A percentile compares a stretch with the other conserved stretches of the same genome.
Conservation (phyloP, 2,888 invertebrate genomes). For the Drosophila prolongata region DNA sequence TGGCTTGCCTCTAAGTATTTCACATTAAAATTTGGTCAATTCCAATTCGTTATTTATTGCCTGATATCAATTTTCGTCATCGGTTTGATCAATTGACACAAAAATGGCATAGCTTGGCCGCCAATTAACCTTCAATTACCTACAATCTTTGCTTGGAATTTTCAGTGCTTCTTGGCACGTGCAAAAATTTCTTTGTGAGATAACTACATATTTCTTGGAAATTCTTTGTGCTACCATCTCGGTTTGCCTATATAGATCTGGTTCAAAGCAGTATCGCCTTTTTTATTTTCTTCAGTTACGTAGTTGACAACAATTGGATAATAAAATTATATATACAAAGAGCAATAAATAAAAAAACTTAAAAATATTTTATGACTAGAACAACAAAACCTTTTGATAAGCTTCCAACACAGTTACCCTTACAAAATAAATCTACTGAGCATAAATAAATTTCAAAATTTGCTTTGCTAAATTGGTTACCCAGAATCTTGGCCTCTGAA, state of each 20-base stretch:
- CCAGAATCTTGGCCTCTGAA: neutral
- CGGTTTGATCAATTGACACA: slow-evolving; percentile 36
- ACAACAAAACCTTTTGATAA: neutral
- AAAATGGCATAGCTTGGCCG: slow-evolving; percentile 29
- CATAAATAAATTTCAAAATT: slow-evolving; percentile 10
- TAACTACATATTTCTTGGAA: slow-evolving; percentile 6
- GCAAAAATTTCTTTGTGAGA: slow-evolving; percentile 23
- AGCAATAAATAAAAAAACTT: neutral
- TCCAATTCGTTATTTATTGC: slow-evolving; percentile 24
- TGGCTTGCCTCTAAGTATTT: slow-evolving; percentile 17
- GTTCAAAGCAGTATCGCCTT: neutral
- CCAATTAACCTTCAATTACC: slow-evolving; percentile 57
- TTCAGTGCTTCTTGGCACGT: slow-evolving; percentile 22
- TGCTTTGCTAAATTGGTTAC: neutral
- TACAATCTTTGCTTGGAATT: slow-evolving; percentile 30
- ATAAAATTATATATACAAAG: neutral
- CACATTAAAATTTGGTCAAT: slow-evolving; percentile 41
- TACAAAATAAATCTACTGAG: neutral
- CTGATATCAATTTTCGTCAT: slow-evolving; percentile 31
- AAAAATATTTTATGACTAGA: neutral
- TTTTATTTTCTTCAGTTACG: neutral
- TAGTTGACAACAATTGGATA: neutral
- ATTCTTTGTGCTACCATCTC: slow-evolving; percentile 9
- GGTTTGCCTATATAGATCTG: neutral
- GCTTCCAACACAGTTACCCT: neutral